Evolutionary conservation across 2,888 invertebrate species (phyloP).

Genomic region (Gymnocheta viridis): DNA sequence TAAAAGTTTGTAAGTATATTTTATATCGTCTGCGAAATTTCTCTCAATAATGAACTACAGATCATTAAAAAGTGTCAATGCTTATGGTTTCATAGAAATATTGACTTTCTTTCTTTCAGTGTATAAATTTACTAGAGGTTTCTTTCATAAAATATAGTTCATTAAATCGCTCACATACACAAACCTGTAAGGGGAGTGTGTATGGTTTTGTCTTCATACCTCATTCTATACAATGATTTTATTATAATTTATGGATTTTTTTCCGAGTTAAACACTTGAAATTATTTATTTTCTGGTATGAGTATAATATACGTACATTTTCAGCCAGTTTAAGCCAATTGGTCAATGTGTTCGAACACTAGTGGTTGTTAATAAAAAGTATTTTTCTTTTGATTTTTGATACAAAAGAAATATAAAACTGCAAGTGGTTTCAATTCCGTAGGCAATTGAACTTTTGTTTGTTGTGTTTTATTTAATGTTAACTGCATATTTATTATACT

Average conservation of each 20-base stretch:
- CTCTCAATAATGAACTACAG: too few relatives aligned
- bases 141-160: neutral
- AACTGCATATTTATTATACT: constrained; percentile 11
- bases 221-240: neutral
- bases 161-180: too few relatives aligned
- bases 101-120: too few relatives aligned
- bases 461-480: neutral
- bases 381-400: neutral
- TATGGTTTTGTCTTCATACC: neutral
- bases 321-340: constrained; percentile 40
- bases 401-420: neutral
- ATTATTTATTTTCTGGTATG: neutral
- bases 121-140: neutral
- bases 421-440: neutral
- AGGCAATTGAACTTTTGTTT: neutral
- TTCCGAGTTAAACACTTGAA: constrained; percentile 1
- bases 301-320: constrained; percentile 21
- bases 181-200: neutral
- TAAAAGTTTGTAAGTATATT: too few relatives aligned
- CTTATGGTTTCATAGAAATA: too few relatives aligned
- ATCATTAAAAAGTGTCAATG: too few relatives aligned
- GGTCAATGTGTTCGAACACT: constrained; percentile 57
- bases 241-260: constrained; percentile 52
- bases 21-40: too few relatives aligned
- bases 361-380: constrained; percentile 32